phyloP scores from a whole-genome alignment of 2,113 vertebrate species.

The Corythaixoides concolor region DNA sequence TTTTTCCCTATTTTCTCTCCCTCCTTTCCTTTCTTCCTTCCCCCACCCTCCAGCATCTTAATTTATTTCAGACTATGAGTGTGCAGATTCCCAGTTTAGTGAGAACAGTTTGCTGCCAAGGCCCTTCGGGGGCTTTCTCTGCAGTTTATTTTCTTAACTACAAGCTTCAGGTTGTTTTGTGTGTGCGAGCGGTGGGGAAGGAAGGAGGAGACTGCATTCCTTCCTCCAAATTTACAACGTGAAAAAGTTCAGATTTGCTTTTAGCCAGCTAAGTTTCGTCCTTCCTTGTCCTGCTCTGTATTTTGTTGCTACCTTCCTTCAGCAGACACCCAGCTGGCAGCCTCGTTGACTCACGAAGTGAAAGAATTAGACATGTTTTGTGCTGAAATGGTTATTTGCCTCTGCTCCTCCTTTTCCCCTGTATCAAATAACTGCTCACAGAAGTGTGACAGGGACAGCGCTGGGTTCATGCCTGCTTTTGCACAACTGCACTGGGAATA shows the following conservation, averaged over 20 bases:
- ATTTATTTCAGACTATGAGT: conserved; percentile 81
- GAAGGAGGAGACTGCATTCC: conserved; percentile 48
- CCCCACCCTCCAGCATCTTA: conserved; percentile 64
- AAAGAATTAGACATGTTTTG: conserved; percentile 5
- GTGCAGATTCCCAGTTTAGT: conserved; percentile 74
- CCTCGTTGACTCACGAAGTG: background rate
- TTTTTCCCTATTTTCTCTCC: conserved; percentile 66
- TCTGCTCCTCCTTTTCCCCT: background rate
- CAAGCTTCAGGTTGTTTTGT: conserved; percentile 73
- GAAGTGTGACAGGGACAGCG: background rate
- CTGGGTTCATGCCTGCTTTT: background rate
- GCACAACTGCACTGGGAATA: background rate
- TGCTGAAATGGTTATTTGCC: background rate
- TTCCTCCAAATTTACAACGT: conserved; percentile 53
- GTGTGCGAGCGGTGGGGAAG: conserved; percentile 12
- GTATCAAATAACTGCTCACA: background rate
- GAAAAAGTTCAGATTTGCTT: conserved; percentile 47
- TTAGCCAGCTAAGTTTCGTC: conserved; percentile 1
- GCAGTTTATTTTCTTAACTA: conserved; percentile 81
- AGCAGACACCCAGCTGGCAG: conserved; percentile 26
- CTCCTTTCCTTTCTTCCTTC: conserved; percentile 52
- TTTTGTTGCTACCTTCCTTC: background rate
- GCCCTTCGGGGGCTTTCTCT: conserved; percentile 75
- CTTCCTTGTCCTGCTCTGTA: background rate
- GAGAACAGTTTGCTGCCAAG: conserved; percentile 75